phyloP scores from a whole-genome alignment of 2,113 vertebrate genomes.

The Dicaeum eximium region DNA sequence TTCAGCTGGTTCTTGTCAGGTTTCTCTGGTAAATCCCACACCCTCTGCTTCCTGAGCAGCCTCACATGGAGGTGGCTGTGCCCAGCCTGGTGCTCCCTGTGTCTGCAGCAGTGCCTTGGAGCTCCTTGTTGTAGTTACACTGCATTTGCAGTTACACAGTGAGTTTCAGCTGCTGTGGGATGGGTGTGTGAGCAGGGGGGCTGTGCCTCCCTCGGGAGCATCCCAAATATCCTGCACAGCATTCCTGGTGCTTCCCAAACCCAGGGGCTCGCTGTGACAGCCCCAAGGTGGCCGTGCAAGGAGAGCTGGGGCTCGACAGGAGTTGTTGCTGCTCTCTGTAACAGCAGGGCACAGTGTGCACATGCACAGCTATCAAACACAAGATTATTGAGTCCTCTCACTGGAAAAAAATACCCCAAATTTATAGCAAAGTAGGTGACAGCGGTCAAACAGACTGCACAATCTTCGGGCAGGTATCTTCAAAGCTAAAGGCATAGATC shows the following conservation, averaged over 20 bases:
- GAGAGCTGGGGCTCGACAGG: neutral
- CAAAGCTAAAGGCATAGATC: neutral
- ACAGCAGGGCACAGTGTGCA: neutral
- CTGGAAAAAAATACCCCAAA: neutral
- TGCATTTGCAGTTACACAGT: accelerated
- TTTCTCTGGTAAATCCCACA: neutral
- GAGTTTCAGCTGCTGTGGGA: neutral
- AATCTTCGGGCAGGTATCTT: neutral
- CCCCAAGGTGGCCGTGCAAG: neutral
- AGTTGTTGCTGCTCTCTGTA: neutral
- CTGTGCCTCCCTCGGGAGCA: neutral
- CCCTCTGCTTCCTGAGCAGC: neutral
- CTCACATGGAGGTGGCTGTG: neutral
- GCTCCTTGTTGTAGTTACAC: neutral
- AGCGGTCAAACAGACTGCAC: neutral
- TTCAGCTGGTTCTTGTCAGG: neutral
- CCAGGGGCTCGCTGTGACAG: neutral
- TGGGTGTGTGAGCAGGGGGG: neutral
- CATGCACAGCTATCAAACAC: neutral
- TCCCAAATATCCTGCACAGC: neutral
- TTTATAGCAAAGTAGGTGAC: neutral
- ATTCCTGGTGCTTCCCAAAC: neutral
- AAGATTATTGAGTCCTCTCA: neutral
- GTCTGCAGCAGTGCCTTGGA: neutral
- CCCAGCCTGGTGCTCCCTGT: neutral